Evolutionary conservation across 1,140 invertebrate species (phyloP).

Genomic region (Drosophila seguyi): DNA sequence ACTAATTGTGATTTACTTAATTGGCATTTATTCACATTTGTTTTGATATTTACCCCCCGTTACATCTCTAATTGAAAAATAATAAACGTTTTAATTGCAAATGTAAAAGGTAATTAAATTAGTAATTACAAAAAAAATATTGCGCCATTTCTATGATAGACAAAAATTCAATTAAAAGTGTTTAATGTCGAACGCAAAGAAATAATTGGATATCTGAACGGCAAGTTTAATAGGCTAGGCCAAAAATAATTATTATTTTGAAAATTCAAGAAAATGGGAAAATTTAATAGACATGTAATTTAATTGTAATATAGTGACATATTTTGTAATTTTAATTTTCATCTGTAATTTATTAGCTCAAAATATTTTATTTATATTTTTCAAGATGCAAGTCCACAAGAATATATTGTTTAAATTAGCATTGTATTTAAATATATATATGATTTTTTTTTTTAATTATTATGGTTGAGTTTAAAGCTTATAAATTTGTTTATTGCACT

Average conservation of each 20-base stretch:
- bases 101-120: slow-evolving; percentile 38
- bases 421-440: too few species aligned
- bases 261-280: not conserved
- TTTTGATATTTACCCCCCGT: slow-evolving; percentile 21
- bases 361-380: not conserved
- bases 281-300: not conserved
- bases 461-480: too few species aligned
- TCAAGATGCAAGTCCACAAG: too few species aligned
- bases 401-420: too few species aligned
- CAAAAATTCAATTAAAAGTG: slow-evolving; percentile 9
- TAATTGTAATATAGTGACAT: not conserved
- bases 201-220: slow-evolving; percentile 27
- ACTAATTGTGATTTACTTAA: slow-evolving; percentile 34
- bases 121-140: slow-evolving; percentile 43
- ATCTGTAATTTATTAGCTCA: not conserved
- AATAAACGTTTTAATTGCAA: slow-evolving; percentile 29
- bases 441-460: not conserved
- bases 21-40: slow-evolving; percentile 23
- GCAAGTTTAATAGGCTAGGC: not conserved
- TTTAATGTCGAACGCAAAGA: slow-evolving; percentile 35
- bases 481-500: not conserved
- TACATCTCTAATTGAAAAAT: slow-evolving; percentile 44
- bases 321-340: not conserved
- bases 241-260: not conserved
- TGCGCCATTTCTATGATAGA: slow-evolving; percentile 2